A percentile compares a stretch with the other conserved stretches of the same genome.
These are phyloP conservation scores for Listronotus bonariensis DNA, from an alignment of 1,140 invertebrate genomes.

Conservation along the genomic window DNA sequence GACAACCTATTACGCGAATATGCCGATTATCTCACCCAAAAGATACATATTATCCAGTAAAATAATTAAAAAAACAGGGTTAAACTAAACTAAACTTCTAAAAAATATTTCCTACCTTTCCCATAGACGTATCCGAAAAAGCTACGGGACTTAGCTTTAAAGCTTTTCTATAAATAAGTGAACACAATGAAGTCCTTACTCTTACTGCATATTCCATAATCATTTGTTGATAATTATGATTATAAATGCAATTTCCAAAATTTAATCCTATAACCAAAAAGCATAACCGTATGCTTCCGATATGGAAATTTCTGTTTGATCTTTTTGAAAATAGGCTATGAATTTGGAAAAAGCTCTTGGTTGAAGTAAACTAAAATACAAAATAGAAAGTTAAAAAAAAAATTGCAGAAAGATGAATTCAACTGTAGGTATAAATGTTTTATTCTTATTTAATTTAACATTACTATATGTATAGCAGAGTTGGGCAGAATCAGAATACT, in stretches of 20 bases:
- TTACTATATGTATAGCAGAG: too few species aligned
- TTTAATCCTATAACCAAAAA: slow-evolving; percentile 61
- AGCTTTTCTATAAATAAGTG: slow-evolving; percentile 82
- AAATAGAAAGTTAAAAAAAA: too few species aligned
- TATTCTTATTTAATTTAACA: too few species aligned
- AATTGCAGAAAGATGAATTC: too few species aligned
- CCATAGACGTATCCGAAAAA: slow-evolving; percentile 76
- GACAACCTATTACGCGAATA: too few species aligned
- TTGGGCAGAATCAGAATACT: too few species aligned
- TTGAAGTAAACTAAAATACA: slow-evolving; percentile 32
- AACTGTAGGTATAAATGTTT: too few species aligned
- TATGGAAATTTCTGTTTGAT: slow-evolving; percentile 55
- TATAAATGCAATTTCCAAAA: slow-evolving; percentile 56
- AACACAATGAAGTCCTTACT: slow-evolving; percentile 76
- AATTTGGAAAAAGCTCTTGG: slow-evolving; percentile 65
- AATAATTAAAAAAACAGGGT: too few species aligned
- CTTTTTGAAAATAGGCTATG: slow-evolving; percentile 68
- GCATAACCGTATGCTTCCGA: slow-evolving; percentile 70
- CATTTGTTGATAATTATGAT: slow-evolving; percentile 79
- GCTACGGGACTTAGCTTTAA: slow-evolving; percentile 71
- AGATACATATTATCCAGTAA: too few species aligned
- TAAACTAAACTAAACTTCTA: too few species aligned
- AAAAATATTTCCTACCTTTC: slow-evolving; percentile 70
- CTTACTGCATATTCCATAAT: slow-evolving; percentile 76
- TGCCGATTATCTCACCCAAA: too few species aligned